These are phyloP conservation scores for Actenoides lindsayi DNA, from an alignment of 2,113 vertebrate genomes.

Conservation along the genomic window DNA sequence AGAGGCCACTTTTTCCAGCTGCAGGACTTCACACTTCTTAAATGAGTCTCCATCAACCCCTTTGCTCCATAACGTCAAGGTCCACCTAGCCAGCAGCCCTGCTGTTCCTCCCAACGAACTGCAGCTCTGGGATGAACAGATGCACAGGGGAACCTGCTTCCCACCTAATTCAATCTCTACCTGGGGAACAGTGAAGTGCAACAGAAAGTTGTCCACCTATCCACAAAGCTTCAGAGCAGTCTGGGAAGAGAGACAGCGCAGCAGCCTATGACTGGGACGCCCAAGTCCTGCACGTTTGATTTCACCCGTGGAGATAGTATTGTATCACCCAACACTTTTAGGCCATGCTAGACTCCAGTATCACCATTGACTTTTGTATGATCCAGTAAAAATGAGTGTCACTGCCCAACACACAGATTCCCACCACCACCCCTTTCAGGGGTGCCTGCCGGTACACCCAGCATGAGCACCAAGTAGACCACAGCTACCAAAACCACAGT, in stretches of 20 bases:
- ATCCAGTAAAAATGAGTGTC: background rate
- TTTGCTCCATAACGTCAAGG: background rate
- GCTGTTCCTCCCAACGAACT: background rate
- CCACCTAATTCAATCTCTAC: background rate
- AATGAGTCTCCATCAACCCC: background rate
- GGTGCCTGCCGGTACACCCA: background rate
- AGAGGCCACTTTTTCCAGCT: background rate
- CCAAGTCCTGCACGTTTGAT: background rate
- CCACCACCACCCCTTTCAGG: background rate
- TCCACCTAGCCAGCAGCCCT: background rate
- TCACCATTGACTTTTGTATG: background rate
- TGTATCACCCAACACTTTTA: accelerated
- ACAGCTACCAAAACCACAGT: background rate
- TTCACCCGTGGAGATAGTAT: background rate
- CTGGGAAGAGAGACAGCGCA: background rate
- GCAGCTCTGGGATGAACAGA: background rate
- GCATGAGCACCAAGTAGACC: accelerated
- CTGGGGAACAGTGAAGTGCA: background rate
- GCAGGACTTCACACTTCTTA: background rate
- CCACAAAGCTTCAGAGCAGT: background rate
- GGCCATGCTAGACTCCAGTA: background rate
- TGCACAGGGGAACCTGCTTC: background rate
- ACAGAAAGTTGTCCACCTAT: background rate
- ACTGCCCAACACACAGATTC: accelerated
- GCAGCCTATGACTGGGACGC: accelerated